Conservation (phyloP, 1,140 invertebrate genomes). For the Macrosteles quadrilineatus region DNA sequence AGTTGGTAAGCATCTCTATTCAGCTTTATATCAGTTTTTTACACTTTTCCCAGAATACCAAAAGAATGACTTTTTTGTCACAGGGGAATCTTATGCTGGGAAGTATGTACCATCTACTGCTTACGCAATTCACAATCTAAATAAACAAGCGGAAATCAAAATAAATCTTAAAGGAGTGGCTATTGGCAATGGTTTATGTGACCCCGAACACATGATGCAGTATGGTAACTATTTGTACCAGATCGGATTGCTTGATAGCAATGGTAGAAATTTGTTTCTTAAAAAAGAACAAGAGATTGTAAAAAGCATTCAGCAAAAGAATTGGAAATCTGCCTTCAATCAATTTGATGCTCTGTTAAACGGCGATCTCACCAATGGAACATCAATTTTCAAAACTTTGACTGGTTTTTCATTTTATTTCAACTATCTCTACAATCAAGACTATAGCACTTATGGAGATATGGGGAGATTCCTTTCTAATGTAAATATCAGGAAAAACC, state of each 20-base stretch:
- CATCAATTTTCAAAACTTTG: too few species aligned
- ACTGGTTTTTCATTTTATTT: too few species aligned
- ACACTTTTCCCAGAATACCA: conserved; percentile 67
- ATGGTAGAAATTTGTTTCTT: conserved; percentile 45
- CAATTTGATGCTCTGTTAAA: background rate
- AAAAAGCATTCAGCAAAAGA: background rate
- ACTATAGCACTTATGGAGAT: conserved; percentile 57
- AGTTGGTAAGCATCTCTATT: conserved; percentile 42
- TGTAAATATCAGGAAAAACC: conserved; percentile 52
- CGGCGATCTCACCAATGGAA: conserved; percentile 64
- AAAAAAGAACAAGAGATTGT: conserved; percentile 18
- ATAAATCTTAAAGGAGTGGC: conserved; percentile 70
- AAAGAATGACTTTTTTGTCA: conserved; percentile 71
- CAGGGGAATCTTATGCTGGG: conserved; percentile 86
- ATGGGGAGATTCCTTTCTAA: conserved; percentile 60
- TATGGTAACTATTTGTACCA: conserved; percentile 82
- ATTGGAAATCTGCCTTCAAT: conserved; percentile 18
- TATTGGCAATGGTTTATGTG: conserved; percentile 83
- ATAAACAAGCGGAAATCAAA: conserved; percentile 54
- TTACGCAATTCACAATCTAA: conserved; percentile 72
- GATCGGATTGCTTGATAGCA: conserved; percentile 56
- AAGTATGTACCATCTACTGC: conserved; percentile 78
- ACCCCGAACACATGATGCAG: conserved; percentile 73
- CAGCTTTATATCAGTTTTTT: conserved; percentile 62
- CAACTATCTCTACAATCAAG: too few species aligned